Base-by-base conservation (phyloP, 2,113 vertebrate species). In the Alaudala cheleensis region DNA sequence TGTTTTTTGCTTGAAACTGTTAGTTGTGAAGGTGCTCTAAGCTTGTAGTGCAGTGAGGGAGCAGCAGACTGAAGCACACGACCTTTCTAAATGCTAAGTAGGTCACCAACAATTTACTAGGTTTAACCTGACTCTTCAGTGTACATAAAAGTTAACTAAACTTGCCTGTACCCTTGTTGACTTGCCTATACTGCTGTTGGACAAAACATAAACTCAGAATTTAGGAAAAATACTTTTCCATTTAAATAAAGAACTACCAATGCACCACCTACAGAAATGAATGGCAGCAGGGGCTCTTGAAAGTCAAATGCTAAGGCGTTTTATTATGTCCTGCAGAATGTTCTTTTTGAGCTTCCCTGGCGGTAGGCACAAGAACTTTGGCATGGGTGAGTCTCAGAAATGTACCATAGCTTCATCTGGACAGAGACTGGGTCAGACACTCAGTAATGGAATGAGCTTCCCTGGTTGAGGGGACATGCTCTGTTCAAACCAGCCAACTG, bases 211-310 rank as follows among this genome's bases (percentile, higher is more conserved):
- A 86, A 21, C 31, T 14, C 44, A 5, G 18, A 69, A 72, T 76
- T 33, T 45, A 54, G 33, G 54, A 45, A 71, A 73, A 74, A 58
- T 12, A 19, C 7, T 3, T 44, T 88, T 76, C 37, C 42, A 69
- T 17, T n/a, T 33, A 93, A 76, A 71, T 42, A 71, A 64, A 44
- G 26, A 64, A 20, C 28, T 65, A 29, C 24, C 6, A 40, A 3
- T 18, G 5, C 10, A 51, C 24, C n/a, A 64, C 14, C 53, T 49
- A 60, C 12, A 42, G 49, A 66, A 85, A 58, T 21, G 21, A 1
- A 12, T 79, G 21, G 12, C 26, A 64, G 16, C 0, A 0, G 24
- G 11, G 10, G 19, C 77, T 3, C 11, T 72, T 12, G 5, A 7
- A 73, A 65, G 4, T 19, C 44, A 67, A 62, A 88, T 14, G 20